Evolutionary conservation across 2,113 vertebrate species (phyloP).

Genomic region (Nymphicus hollandicus): DNA sequence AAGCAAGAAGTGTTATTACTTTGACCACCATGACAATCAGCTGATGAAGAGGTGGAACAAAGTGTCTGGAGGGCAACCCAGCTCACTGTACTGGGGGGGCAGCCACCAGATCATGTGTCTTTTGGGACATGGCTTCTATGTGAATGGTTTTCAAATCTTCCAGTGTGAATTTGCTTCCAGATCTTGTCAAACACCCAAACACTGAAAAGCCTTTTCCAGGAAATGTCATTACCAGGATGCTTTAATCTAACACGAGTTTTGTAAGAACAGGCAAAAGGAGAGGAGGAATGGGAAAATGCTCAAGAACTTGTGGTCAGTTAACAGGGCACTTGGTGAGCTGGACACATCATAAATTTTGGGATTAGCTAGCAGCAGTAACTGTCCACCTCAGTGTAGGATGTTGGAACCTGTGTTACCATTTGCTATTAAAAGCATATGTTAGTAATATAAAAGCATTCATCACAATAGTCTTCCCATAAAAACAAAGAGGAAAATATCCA

Average conservation of each 20-base stretch:
- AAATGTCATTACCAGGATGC: not conserved
- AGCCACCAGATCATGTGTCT: not conserved
- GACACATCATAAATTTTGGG: not conserved
- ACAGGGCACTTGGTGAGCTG: not conserved
- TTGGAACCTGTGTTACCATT: not conserved
- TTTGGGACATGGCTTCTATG: not conserved
- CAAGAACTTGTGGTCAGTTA: not conserved
- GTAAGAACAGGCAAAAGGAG: not conserved
- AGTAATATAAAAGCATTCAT: not conserved
- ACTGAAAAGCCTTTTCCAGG: not conserved
- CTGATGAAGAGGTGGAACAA: not conserved
- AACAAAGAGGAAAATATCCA: not conserved
- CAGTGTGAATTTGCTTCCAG: not conserved
- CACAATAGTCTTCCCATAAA: not conserved
- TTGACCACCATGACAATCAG: not conserved
- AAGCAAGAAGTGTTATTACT: not conserved
- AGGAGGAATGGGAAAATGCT: not conserved
- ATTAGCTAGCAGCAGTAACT: not conserved
- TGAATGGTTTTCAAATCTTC: not conserved
- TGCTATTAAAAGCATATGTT: slow-evolving; percentile 45
- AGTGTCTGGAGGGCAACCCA: not conserved
- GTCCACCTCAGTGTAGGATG: not conserved
- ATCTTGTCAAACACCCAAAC: not conserved
- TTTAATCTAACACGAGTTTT: not conserved
- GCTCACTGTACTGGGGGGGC: not conserved